Percentiles rank a stretch among this genome's conserved stretches.
These are phyloP conservation scores for Esperia sulphurella DNA, from an alignment of 2,888 invertebrate genomes.

Conservation along the genomic window DNA sequence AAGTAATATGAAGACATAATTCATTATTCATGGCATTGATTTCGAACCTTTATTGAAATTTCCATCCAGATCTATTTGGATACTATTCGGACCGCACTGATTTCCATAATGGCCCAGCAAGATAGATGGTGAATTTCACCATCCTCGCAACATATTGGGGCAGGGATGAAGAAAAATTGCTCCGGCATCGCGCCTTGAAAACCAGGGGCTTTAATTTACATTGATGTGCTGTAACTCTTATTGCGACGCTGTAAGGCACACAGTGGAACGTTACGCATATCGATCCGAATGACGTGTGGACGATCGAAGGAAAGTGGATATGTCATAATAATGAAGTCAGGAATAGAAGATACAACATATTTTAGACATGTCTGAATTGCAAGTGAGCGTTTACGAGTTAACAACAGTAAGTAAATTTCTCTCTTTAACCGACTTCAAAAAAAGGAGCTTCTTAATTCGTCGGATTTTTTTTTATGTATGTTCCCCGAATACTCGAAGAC, in stretches of 20 bases:
- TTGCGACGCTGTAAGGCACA: constrained; percentile 16
- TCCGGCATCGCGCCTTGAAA: constrained; percentile 48
- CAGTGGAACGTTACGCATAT: constrained; percentile 13
- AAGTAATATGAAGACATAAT: not conserved
- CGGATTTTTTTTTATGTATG: too few species aligned
- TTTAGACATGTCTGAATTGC: too few species aligned
- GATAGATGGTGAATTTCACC: constrained; percentile 55
- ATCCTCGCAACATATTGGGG: constrained; percentile 63
- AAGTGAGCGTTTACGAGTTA: too few species aligned
- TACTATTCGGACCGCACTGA: constrained; percentile 29
- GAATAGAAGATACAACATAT: too few species aligned
- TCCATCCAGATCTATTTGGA: constrained; percentile 30
- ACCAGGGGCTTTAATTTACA: constrained; percentile 51
- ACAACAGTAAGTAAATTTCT: too few species aligned
- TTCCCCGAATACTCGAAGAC: too few species aligned
- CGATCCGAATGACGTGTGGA: constrained; percentile 5
- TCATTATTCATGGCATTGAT: not conserved
- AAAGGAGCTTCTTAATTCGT: too few species aligned
- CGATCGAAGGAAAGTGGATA: not conserved
- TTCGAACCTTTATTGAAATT: constrained; percentile 9
- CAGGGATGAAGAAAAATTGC: constrained; percentile 65
- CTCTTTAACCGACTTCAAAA: too few species aligned
- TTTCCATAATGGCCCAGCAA: constrained; percentile 63
- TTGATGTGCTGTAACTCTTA: constrained; percentile 28
- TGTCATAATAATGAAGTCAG: not conserved